Evolutionary conservation across 2,797 vertebrate species (phyloP), one percentile per base, ranked within the genome.

Genomic region (Falco cherrug): DNA sequence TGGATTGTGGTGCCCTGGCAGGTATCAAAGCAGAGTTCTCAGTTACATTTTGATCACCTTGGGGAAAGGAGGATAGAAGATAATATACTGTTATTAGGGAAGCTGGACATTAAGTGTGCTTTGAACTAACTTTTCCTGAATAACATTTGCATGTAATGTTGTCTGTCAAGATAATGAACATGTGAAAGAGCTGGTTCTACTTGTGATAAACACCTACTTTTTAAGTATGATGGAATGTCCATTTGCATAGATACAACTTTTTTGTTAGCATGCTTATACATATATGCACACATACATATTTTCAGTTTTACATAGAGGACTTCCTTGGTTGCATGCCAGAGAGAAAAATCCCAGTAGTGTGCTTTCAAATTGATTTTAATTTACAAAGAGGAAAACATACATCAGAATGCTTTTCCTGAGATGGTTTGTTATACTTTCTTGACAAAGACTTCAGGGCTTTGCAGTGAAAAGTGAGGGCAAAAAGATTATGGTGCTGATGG

Each of bases 21-120:
- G 69, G 29, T 67, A 35, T 91, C 20, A 13, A 28, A 81, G 83
- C 63, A 79, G 70, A 57, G 13, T 21, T 87, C 45, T 65, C 24
- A 69, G 45, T 77, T 88, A 41, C 5, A 1, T 82, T 93, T 92
- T 86, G 50, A 87, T 69, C 45, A 78, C 88, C 75, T 84, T 3
- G 5, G 85, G 89, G 79, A 84, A 67, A 76, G 81, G 68, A 91
- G 81, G 45, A 33, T 5, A 64, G 78, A 70, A 48, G 75, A 47
- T 74, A 89, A 68, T 89, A 22, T 14, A 22, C 11, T 75, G 53
- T 85, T 95, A 87, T 87, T 94, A 77, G 61, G 47, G 37, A 94
- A 84, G 28, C 65, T 94, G 95, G 96, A 96, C 92, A 56, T 95
- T 92, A 94, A 59, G 37, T 9, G 12, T 95, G 47, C 89, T 94